Conservation (phyloP, 2,888 invertebrate genomes). For the Hydrotaea cyrtoneurina region DNA sequence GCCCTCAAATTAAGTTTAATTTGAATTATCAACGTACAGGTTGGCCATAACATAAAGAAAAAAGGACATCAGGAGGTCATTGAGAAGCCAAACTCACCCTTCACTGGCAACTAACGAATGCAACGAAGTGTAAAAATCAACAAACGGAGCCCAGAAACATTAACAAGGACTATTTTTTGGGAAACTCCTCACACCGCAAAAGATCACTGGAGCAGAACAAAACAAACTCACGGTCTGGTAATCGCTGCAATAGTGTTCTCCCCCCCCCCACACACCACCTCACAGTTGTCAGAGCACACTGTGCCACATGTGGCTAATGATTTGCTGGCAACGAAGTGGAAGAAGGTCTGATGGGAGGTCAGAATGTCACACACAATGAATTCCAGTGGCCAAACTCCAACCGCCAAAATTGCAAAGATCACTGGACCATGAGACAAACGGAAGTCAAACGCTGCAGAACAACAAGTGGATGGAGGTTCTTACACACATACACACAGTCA, state of each 20-base stretch:
- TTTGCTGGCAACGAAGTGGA: neutral
- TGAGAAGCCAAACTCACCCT: no score
- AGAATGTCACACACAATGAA: neutral
- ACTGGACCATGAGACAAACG: slow-evolving; percentile 24
- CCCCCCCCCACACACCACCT: no score
- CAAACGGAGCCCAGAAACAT: neutral
- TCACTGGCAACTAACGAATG: neutral
- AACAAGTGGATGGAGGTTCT: neutral
- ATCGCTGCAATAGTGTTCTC: neutral
- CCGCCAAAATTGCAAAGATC: neutral
- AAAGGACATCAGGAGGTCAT: no score
- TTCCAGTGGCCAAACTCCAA: neutral
- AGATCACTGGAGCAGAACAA: neutral
- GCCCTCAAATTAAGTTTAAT: no score
- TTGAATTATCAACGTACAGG: no score
- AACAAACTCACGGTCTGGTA: neutral
- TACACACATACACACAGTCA: neutral
- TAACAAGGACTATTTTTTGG: neutral
- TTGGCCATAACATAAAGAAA: no score
- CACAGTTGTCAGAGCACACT: no score
- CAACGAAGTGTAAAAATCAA: neutral
- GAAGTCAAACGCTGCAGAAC: neutral
- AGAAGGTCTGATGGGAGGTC: neutral
- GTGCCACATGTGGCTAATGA: no score
- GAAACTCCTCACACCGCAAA: neutral